Percentiles rank a stretch among this genome's conserved stretches.
Evolutionary conservation across 2,888 invertebrate species (phyloP).

Genomic region (Acronicta alni): DNA sequence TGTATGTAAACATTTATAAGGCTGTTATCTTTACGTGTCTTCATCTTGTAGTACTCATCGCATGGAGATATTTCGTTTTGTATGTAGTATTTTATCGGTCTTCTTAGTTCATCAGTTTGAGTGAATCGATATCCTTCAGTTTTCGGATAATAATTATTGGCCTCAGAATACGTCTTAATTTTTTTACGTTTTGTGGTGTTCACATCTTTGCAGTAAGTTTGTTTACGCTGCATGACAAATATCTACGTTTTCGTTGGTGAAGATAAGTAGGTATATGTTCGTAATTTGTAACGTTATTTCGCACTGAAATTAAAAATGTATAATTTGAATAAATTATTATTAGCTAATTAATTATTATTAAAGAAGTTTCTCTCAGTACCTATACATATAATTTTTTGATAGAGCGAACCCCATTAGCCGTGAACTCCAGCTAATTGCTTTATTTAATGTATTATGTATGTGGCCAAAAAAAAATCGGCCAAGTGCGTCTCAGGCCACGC

Average conservation of each 20-base stretch:
- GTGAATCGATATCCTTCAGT: not conserved
- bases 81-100: slow-evolving; percentile 10
- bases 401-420: too few species aligned
- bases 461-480: too few species aligned
- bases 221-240: slow-evolving; percentile 3
- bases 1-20: slow-evolving; percentile 2
- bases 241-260: slow-evolving; percentile 9
- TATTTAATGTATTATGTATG: too few species aligned
- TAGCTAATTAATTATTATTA: too few species aligned
- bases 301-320: slow-evolving; percentile 4
- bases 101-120: not conserved
- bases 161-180: slow-evolving; percentile 4
- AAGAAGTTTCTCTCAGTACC: too few species aligned
- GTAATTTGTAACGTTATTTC: slow-evolving; percentile 4
- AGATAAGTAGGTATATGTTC: slow-evolving; percentile 16
- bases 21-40: not conserved
- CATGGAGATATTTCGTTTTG: not conserved
- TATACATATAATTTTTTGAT: too few species aligned
- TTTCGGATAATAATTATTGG: not conserved
- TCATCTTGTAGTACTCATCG: not conserved
- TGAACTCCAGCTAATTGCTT: too few species aligned
- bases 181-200: slow-evolving; percentile 5
- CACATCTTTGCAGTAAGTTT: not conserved
- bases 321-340: too few species aligned
- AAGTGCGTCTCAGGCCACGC: too few species aligned